A percentile compares a stretch with the other conserved stretches of the same genome.
phyloP scores from a whole-genome alignment of 1,140 invertebrate genomes.

The Archivesica marissinica region DNA sequence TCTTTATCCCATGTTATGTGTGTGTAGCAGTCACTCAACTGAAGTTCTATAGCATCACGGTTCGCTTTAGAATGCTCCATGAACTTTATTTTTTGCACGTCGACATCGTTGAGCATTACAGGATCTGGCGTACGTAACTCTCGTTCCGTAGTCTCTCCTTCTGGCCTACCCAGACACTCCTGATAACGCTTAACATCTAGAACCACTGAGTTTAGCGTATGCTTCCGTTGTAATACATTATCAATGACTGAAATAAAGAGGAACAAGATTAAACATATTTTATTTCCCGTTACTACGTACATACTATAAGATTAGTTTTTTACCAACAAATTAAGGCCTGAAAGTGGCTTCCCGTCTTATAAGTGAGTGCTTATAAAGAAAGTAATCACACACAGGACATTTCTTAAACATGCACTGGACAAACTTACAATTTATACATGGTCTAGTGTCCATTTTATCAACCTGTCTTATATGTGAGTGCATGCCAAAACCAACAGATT shows the following conservation, averaged over 20 bases:
- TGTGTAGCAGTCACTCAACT: slow-evolving; percentile 20
- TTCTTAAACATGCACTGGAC: too few species aligned
- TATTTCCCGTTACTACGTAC: too few species aligned
- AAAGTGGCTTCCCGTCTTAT: too few species aligned
- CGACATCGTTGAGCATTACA: not conserved
- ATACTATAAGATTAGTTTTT: too few species aligned
- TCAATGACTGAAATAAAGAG: slow-evolving; percentile 60
- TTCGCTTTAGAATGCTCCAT: slow-evolving; percentile 12
- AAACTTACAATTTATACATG: too few species aligned
- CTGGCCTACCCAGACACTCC: slow-evolving; percentile 59
- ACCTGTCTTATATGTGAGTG: too few species aligned
- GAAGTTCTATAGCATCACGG: slow-evolving; percentile 8
- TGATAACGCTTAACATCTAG: slow-evolving; percentile 58
- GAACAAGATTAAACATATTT: too few species aligned
- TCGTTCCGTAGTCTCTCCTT: slow-evolving; percentile 35
- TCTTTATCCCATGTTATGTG: slow-evolving; percentile 1
- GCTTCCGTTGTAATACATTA: slow-evolving; percentile 37
- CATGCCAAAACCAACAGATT: too few species aligned
- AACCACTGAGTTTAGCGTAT: slow-evolving; percentile 21
- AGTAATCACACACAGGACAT: too few species aligned
- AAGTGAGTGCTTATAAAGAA: too few species aligned
- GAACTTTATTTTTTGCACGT: slow-evolving; percentile 37
- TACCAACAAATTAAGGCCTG: too few species aligned
- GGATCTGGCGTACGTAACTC: slow-evolving; percentile 1
- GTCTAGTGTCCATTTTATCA: too few species aligned